Conservation (phyloP, 2,797 vertebrate genomes). For the Gambelia wislizenii region DNA sequence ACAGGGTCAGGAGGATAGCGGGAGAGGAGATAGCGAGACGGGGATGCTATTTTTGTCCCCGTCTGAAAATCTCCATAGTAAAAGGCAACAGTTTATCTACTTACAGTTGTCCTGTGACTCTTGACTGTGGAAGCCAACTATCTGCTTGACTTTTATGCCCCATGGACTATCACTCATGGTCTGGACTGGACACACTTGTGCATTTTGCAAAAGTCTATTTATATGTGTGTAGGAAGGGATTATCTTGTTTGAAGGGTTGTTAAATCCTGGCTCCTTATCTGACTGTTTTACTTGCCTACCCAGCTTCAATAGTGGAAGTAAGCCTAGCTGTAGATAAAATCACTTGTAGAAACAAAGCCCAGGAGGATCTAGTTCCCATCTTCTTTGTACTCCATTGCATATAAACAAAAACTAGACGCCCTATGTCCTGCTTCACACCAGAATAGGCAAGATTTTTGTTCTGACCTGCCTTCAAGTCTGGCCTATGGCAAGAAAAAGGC, state of each 20-base stretch:
- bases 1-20: no score
- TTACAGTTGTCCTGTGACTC: not conserved
- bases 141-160: not conserved
- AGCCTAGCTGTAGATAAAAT: not conserved
- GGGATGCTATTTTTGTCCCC: no score
- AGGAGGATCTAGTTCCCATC: not conserved
- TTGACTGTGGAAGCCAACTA: not conserved
- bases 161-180: not conserved
- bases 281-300: not conserved
- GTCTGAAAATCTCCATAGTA: no score
- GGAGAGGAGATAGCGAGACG: no score
- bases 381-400: not conserved
- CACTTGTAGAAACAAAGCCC: not conserved
- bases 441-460: not conserved
- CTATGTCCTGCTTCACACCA: not conserved
- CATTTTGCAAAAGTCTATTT: not conserved
- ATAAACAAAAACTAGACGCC: no score
- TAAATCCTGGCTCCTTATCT: not conserved
- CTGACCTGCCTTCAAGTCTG: no score
- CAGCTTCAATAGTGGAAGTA: not conserved
- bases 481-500: no score
- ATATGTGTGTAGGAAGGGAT: not conserved
- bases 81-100: not conserved
- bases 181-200: not conserved
- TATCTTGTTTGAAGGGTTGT: not conserved